A percentile compares a stretch with the other conserved stretches of the same genome.
These are phyloP conservation scores for Tragelaphus buxtoni DNA, from an alignment of 2,113 vertebrate species.

Conservation along the genomic window DNA sequence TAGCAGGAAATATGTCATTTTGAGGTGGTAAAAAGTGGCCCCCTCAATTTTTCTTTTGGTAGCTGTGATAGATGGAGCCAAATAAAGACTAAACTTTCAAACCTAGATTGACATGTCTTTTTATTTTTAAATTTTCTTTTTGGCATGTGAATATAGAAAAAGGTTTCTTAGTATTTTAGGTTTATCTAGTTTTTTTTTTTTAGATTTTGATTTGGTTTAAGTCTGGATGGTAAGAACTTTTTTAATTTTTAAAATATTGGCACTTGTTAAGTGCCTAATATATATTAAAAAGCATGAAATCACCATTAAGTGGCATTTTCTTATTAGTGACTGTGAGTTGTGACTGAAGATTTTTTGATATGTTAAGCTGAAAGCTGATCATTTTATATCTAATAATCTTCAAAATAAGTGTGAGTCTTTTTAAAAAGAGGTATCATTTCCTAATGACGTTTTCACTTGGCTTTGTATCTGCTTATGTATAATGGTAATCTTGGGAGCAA, in stretches of 20 bases:
- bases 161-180: not conserved
- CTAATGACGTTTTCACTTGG: not conserved
- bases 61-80: not conserved
- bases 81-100: not conserved
- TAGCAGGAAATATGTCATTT: constrained; percentile 14
- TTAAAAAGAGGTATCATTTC: not conserved
- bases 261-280: not conserved
- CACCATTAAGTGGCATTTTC: not conserved
- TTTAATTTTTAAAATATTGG: not conserved
- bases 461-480: not conserved
- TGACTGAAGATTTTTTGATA: not conserved
- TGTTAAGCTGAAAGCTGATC: not conserved
- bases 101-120: not conserved
- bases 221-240: not conserved
- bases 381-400: not conserved
- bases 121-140: not conserved
- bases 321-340: not conserved
- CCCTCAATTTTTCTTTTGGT: not conserved
- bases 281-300: not conserved
- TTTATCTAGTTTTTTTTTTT: not conserved
- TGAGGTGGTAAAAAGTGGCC: constrained; percentile 3
- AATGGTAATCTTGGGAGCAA: not conserved
- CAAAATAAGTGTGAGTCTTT: not conserved
- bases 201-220: not conserved
- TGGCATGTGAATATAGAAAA: not conserved